Conservation (phyloP, 2,797 vertebrate species). For the Anomalospiza imberbis region DNA sequence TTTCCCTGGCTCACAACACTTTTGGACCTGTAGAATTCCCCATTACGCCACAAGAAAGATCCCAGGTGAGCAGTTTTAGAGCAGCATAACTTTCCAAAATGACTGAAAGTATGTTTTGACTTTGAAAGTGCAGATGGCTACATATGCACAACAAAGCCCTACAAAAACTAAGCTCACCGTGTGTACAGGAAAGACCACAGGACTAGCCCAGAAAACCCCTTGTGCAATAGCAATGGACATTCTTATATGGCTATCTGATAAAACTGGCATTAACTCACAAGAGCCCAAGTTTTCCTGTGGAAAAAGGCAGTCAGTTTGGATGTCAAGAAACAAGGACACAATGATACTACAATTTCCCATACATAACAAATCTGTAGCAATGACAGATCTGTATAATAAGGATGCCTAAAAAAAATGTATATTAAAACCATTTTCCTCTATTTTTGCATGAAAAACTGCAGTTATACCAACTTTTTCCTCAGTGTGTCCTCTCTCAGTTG, state of each 20-base stretch:
- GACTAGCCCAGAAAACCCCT: not conserved
- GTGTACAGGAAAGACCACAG: rapidly evolving
- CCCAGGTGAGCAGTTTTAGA: not conserved
- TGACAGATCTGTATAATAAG: rapidly evolving
- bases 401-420: not conserved
- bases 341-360: not conserved
- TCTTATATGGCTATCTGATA: not conserved
- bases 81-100: not conserved
- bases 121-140: not conserved
- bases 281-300: rapidly evolving
- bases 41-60: not conserved
- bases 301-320: not conserved
- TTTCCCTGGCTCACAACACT: not conserved
- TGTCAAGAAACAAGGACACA: not conserved
- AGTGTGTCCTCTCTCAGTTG: not conserved
- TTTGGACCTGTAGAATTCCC: not conserved
- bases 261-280: not conserved
- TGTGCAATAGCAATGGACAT: not conserved
- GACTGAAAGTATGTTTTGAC: not conserved
- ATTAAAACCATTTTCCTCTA: not conserved
- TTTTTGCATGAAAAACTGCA: not conserved
- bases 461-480: not conserved
- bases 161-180: rapidly evolving
- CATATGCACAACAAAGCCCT: not conserved
- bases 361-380: not conserved